phyloP scores from a whole-genome alignment of 92 coral and sea anemone species.

The Zoanthus sansibaricus region DNA sequence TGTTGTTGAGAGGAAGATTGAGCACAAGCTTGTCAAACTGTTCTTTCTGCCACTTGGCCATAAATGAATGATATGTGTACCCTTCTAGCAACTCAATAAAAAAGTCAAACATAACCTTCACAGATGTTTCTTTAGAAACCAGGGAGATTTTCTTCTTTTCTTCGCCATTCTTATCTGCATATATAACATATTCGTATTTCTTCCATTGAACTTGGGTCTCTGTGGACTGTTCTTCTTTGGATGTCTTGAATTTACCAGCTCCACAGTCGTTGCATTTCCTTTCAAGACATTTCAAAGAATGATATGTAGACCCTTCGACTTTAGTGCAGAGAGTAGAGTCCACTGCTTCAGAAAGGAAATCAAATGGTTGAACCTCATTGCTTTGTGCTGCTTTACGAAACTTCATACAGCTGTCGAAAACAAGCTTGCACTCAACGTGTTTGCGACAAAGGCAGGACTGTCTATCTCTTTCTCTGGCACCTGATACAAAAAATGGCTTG shows the following conservation, averaged over 20 bases:
- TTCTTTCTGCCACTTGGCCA: not conserved
- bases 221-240: not conserved
- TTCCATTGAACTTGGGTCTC: conserved; percentile 2
- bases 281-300: conserved; percentile 4
- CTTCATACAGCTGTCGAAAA: no score
- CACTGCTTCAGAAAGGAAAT: no score
- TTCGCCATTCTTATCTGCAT: conserved; percentile 5
- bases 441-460: no score
- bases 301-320: no score
- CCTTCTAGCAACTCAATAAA: conserved; percentile 1
- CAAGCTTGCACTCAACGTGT: no score
- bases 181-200: not conserved
- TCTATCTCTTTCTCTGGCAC: no score
- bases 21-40: conserved; percentile 6
- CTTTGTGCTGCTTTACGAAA: no score
- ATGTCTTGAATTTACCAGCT: conserved; percentile 10
- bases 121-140: conserved; percentile 1
- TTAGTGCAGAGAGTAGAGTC: no score
- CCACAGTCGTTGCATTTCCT: not conserved
- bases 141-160: not conserved
- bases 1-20: not conserved
- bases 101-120: not conserved
- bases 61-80: not conserved
- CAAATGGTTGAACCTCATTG: no score
- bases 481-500: no score